Evolutionary conservation across 2,888 invertebrate genomes (phyloP).

Genomic region (Melinaea menophilus): DNA sequence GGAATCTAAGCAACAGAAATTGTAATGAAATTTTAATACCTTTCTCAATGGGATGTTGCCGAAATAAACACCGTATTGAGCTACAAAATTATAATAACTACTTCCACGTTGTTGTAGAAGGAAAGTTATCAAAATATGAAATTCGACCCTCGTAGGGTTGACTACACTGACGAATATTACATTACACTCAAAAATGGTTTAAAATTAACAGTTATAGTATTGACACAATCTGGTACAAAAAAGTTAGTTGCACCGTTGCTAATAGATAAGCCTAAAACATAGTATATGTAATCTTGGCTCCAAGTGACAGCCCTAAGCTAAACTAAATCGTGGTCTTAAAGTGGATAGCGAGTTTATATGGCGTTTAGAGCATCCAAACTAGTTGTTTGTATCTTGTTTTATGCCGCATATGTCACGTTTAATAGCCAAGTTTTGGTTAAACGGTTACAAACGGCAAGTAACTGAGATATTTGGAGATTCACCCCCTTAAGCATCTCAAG

Average conservation of each 20-base stretch:
- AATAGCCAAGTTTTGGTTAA: constrained; percentile 26
- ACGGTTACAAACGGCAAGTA: constrained; percentile 18
- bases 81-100: too few species aligned
- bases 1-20: too few species aligned
- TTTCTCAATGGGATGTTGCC: too few species aligned
- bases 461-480: constrained; percentile 5
- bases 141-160: too few species aligned
- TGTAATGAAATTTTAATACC: too few species aligned
- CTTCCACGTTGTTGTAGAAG: too few species aligned
- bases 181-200: too few species aligned
- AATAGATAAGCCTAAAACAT: background rate
- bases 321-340: constrained; percentile 22
- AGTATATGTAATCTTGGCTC: background rate
- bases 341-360: constrained; percentile 21
- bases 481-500: background rate
- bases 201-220: too few species aligned
- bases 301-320: constrained; percentile 13
- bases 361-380: constrained; percentile 25
- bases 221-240: too few species aligned
- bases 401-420: constrained; percentile 26
- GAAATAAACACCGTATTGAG: too few species aligned
- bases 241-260: background rate
- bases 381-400: constrained; percentile 27
- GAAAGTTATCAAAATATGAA: too few species aligned
- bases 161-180: too few species aligned